Evolutionary conservation across 2,888 invertebrate genomes (phyloP).

Genomic region (Abscondita cerata): DNA sequence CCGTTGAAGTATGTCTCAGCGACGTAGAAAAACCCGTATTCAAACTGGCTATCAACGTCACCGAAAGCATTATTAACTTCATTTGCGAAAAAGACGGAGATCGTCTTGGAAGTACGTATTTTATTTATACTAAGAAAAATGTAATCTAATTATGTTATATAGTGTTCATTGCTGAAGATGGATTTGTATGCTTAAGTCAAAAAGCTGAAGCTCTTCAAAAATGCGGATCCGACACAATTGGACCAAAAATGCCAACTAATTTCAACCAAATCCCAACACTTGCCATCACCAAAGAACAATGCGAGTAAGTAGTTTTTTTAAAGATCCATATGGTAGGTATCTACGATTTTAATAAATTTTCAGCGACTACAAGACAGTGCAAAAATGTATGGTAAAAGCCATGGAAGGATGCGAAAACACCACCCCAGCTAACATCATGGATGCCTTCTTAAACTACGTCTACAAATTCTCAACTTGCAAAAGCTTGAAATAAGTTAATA

Average conservation of each 20-base stretch:
- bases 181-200: slow-evolving; percentile 60
- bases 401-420: slow-evolving; percentile 74
- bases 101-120: slow-evolving; percentile 63
- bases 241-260: slow-evolving; percentile 47
- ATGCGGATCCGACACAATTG: slow-evolving; percentile 58
- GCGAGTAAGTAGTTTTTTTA: slow-evolving; percentile 55
- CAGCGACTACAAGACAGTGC: slow-evolving; percentile 64
- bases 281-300: slow-evolving; percentile 55
- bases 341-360: slow-evolving; percentile 40
- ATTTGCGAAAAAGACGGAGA: slow-evolving; percentile 65
- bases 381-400: slow-evolving; percentile 66
- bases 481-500: too few species aligned
- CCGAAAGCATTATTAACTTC: slow-evolving; percentile 60
- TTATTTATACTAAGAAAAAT: slow-evolving; percentile 15
- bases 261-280: slow-evolving; percentile 52
- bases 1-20: slow-evolving; percentile 60
- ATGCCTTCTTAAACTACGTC: slow-evolving; percentile 76
- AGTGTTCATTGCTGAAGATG: slow-evolving; percentile 65
- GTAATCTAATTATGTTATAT: slow-evolving; percentile 46
- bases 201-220: slow-evolving; percentile 55
- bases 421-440: slow-evolving; percentile 80
- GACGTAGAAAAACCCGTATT: slow-evolving; percentile 57
- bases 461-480: slow-evolving; percentile 52
- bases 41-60: slow-evolving; percentile 58
- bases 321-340: neutral